These are phyloP conservation scores for Pararge aegeria DNA, from an alignment of 1,140 invertebrate genomes.

Conservation along the genomic window DNA sequence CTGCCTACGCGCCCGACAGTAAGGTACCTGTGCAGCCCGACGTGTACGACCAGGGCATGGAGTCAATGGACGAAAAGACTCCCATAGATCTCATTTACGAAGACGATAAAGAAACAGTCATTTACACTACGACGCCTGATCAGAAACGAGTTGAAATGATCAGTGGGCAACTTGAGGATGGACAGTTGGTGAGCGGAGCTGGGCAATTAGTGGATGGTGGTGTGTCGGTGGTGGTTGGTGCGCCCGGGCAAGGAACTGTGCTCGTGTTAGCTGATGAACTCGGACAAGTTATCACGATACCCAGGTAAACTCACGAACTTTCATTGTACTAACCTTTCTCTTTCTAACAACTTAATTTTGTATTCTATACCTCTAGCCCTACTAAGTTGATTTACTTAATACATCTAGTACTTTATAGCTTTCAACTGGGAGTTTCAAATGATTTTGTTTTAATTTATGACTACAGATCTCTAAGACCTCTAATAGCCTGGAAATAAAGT, in stretches of 20 bases:
- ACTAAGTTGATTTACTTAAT: no score
- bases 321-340: neutral
- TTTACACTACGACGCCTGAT: slow-evolving; percentile 86
- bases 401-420: no score
- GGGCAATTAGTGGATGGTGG: slow-evolving; percentile 70
- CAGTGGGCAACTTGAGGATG: slow-evolving; percentile 72
- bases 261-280: slow-evolving; percentile 76
- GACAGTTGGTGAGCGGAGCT: slow-evolving; percentile 59
- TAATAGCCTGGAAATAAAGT: no score
- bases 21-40: slow-evolving; percentile 75
- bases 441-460: no score
- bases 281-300: slow-evolving; percentile 77
- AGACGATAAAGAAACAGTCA: slow-evolving; percentile 89
- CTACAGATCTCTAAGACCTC: no score
- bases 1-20: slow-evolving; percentile 80
- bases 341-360: no score
- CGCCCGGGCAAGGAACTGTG: slow-evolving; percentile 69
- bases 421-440: no score
- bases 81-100: slow-evolving; percentile 90
- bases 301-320: slow-evolving; percentile 55
- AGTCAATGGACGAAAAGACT: slow-evolving; percentile 84
- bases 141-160: slow-evolving; percentile 79
- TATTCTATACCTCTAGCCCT: no score
- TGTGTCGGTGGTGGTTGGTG: slow-evolving; percentile 74
- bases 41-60: slow-evolving; percentile 81